phyloP scores from a whole-genome alignment of 2,797 vertebrate genomes.

The Neopelma chrysocephalum region DNA sequence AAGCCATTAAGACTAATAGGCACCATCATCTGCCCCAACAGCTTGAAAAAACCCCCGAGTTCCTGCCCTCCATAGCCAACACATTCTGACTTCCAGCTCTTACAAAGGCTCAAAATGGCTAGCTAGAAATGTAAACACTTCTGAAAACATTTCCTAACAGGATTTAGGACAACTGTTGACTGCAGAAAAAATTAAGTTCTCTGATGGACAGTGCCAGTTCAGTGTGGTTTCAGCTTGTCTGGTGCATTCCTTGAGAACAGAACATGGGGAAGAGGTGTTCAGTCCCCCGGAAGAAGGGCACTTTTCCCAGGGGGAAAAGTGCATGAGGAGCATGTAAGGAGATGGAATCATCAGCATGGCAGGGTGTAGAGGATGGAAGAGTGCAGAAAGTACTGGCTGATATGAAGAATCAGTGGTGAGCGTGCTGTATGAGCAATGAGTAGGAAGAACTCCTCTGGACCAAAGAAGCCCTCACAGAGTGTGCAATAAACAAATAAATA shows the following conservation, averaged over 20 bases:
- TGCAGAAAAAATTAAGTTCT: not conserved
- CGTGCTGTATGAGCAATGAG: fast-evolving
- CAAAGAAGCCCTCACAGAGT: not conserved
- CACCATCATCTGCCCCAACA: not conserved
- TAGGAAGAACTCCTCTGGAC: not conserved
- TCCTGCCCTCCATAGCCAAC: not conserved
- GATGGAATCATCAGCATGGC: not conserved
- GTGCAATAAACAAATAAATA: not conserved
- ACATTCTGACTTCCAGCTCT: not conserved
- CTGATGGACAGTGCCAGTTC: not conserved
- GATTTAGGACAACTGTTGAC: not conserved
- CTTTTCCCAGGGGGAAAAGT: not conserved
- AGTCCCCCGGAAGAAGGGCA: not conserved
- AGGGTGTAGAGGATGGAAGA: not conserved
- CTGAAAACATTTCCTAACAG: not conserved
- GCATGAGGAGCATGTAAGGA: fast-evolving
- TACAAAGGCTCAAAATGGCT: fast-evolving
- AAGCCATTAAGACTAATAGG: not conserved
- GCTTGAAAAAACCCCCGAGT: not conserved
- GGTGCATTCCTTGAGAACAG: not conserved
- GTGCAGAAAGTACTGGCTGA: not conserved
- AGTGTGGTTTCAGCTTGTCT: not conserved
- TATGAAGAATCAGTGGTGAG: not conserved
- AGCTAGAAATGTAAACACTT: not conserved
- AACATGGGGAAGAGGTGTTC: not conserved